Base-by-base conservation (phyloP, 2,888 invertebrate species). In the Eugnorisma glareosa region DNA sequence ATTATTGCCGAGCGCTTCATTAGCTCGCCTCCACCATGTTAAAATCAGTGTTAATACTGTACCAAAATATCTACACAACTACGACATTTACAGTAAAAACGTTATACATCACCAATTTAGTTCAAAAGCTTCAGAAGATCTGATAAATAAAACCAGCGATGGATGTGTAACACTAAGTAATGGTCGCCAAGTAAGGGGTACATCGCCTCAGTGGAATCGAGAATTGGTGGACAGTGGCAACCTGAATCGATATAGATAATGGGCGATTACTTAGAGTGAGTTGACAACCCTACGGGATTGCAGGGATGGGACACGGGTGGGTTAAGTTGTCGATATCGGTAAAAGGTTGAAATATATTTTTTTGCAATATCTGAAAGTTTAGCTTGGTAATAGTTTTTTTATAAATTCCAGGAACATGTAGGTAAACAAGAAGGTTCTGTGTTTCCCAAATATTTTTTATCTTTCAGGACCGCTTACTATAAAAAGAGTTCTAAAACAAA, bases 191-290 rank as follows among this genome's bases (percentile, higher is more conserved):
- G 48, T 76, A 31, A 57, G 45, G 63, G 40, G 57, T 40, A 63
- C 63, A 24, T 64, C 43, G 77, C 85, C 77, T 73, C 71, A 73
- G 78, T 67, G 75, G 82, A 82, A 86, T 89, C 86, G 89, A 86
- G 90, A 90, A 91, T 91, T 89, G 88, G 89, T 90, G 91, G 90
- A 90, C 89, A 89, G 86, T 85, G 89, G 88, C 86, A 86, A 89
- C 88, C 88, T 89, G 91, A 94, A 93, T 93, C 93, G 92, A 93
- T 94, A 93, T 91, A 92, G 93, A 94, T 93, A 94, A 94, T 94
- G 92, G 93, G 78, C 93, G 94, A 94, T 94, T 94, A 94, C 93
- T 94, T 93, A 93, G 89, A 90, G 90, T 88, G 90, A 93, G 91
- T 92, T 93, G 94, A 93, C 94, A 94, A 92, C 91, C 92, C 93